A percentile compares a stretch with the other conserved stretches of the same genome.
phyloP scores from a whole-genome alignment of 2,888 invertebrate genomes.

The Heliconius cydno region DNA sequence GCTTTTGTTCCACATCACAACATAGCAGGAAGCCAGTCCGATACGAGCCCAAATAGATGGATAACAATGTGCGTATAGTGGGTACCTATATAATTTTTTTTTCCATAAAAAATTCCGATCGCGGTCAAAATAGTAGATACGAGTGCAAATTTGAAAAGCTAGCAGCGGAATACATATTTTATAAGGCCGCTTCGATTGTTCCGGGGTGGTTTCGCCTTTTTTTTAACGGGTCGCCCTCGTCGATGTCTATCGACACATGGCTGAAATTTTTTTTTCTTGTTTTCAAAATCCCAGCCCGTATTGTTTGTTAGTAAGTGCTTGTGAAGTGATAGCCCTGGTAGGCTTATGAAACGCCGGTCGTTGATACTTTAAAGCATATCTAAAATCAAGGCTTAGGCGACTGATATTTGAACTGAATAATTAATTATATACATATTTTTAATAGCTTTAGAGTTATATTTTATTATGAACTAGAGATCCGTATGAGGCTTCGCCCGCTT shows the following conservation, averaged over 20 bases:
- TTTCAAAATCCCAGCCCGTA: constrained; percentile 63
- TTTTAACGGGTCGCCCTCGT: constrained; percentile 72
- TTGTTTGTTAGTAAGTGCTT: constrained; percentile 66
- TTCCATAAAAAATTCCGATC: constrained; percentile 73
- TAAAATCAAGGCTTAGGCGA: neutral
- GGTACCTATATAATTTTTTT: constrained; percentile 56
- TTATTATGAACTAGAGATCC: no score
- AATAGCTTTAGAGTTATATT: no score
- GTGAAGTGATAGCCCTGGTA: constrained; percentile 48
- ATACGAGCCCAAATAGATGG: constrained; percentile 42
- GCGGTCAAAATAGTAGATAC: constrained; percentile 75
- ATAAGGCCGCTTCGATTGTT: constrained; percentile 83
- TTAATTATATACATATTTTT: neutral
- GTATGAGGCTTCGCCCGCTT: no score
- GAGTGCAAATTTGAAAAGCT: constrained; percentile 77
- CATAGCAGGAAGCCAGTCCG: constrained; percentile 42
- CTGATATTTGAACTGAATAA: neutral
- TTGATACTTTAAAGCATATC: neutral
- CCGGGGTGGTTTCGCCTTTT: constrained; percentile 71
- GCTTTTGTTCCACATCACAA: constrained; percentile 40
- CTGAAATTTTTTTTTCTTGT: constrained; percentile 63
- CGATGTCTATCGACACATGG: constrained; percentile 77
- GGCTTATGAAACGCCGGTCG: constrained; percentile 27
- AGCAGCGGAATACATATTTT: constrained; percentile 79
- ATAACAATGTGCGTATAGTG: constrained; percentile 52